Percentiles rank a stretch among this genome's conserved stretches.
Evolutionary conservation across 2,888 invertebrate genomes (phyloP).

Genomic region (Plebejus argus): DNA sequence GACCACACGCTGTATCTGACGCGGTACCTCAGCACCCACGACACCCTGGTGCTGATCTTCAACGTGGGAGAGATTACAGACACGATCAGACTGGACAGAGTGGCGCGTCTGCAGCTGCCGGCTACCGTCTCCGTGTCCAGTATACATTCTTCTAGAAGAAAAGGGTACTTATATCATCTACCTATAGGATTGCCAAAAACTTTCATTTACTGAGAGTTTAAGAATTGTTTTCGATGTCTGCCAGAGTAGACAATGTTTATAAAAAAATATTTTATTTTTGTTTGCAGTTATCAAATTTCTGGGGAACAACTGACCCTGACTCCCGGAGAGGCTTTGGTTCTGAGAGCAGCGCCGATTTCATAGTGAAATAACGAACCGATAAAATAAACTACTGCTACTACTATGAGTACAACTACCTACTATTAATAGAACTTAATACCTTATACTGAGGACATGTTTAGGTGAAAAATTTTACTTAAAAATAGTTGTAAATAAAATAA

Average conservation of each 20-base stretch:
- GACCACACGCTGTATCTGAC: constrained; percentile 49
- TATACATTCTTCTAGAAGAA: constrained; percentile 49
- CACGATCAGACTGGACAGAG: constrained; percentile 55
- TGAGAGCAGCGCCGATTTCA: constrained; percentile 49
- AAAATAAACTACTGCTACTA: neutral
- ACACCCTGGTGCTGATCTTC: constrained; percentile 60
- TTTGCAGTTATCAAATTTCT: constrained; percentile 49
- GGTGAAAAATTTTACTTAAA: no score
- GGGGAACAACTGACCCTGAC: constrained; percentile 46
- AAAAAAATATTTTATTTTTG: neutral
- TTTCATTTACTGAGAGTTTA: neutral
- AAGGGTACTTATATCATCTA: constrained; percentile 47
- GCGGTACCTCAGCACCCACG: constrained; percentile 47
- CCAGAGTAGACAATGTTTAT: neutral
- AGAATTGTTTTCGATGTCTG: neutral
- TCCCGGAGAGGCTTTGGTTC: constrained; percentile 59
- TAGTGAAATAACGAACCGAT: neutral
- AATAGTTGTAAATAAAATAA: no score
- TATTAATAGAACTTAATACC: no score
- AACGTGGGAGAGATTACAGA: constrained; percentile 68
- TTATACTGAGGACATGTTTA: no score
- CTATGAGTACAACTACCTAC: no score
- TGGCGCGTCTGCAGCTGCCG: constrained; percentile 47
- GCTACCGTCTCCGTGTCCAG: constrained; percentile 54
- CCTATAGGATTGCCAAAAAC: neutral